Base-by-base conservation (phyloP, 2,888 invertebrate genomes). In the Gnatocerus cornutus region DNA sequence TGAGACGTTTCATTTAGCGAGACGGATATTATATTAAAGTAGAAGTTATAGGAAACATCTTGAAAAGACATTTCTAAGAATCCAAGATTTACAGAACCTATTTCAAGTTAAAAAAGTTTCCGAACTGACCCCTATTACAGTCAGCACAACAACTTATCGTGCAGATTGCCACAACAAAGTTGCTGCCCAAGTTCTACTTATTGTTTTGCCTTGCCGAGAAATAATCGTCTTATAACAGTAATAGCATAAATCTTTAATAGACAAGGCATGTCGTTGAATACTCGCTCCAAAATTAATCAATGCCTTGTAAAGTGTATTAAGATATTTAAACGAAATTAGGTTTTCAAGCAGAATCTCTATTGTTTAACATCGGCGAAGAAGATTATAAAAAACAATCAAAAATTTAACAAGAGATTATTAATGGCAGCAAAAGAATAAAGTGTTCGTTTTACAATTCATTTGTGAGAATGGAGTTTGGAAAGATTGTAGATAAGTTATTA, bases 391-490 rank as follows among this genome's bases (percentile, higher is more conserved):
- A 21, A 21, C 21, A 1, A 1, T 21, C 1, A 21, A 21, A 21
- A 21, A 58, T 64, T 55, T 27, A 30, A n/a, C 16, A 27, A 45
- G 50, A 27, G 12, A 64, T 69, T 69, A 69, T 69, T 69, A 65
- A 69, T 69, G 69, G 50, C 64, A 69, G 69, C 56, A 65, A 69
- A 53, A 59, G 53, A 65, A 59, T 53, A 64, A 53, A 65, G 65
- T 64, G 39, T 69, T 41, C 64, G 52, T 69, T 64, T 21, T 21
- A 52, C 59, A 69, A 59, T 52, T 69, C 65, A 69, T 65, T 68
- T 68, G 68, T 68, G 48, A 16, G 56, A 45, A 52, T 21, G 62
- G 50, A 62, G 62, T 68, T 59, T 56, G 50, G 50, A 21, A 21
- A 53, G 64, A 50, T 68, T 33, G 62, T 37, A 68, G 63, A 63